Evolutionary conservation across 2,113 vertebrate species (phyloP).

Genomic region (Poeciliopsis turrubarensis): DNA sequence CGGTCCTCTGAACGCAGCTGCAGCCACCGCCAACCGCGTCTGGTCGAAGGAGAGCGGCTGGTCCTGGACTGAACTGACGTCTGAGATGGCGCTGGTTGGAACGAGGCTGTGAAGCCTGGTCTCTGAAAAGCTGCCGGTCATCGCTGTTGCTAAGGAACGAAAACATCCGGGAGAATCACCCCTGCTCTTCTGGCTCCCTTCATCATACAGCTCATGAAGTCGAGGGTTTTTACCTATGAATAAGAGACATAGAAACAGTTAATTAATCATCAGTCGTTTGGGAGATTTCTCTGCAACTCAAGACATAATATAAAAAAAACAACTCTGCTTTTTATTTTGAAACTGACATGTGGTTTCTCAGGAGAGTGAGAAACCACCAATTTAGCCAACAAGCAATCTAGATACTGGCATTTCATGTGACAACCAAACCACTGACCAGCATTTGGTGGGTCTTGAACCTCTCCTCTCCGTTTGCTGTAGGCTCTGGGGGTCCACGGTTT

Average conservation of each 20-base stretch:
- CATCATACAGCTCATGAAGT: constrained; percentile 6
- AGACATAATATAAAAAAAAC: neutral
- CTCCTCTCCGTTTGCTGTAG: constrained; percentile 76
- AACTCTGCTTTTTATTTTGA: too few relatives aligned
- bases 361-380: too few relatives aligned
- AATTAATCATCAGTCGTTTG: neutral
- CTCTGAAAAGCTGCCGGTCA: neutral
- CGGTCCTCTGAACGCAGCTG: constrained; percentile 66
- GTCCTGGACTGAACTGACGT: constrained; percentile 64
- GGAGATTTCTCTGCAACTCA: neutral
- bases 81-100: neutral
- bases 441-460: constrained; percentile 4
- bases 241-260: neutral
- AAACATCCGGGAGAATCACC: constrained; percentile 5
- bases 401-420: too few relatives aligned
- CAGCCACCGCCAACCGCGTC: constrained; percentile 66
- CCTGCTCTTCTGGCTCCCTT: neutral
- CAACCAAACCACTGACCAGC: constrained; percentile 39
- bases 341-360: too few relatives aligned
- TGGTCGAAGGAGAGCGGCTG: constrained; percentile 78
- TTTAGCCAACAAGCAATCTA: too few relatives aligned
- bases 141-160: constrained; percentile 5
- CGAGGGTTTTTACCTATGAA: constrained; percentile 59
- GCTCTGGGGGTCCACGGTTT: constrained; percentile 81
- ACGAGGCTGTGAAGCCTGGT: neutral